phyloP scores from a whole-genome alignment of 2,797 vertebrate species.

The Alosa sapidissima region DNA sequence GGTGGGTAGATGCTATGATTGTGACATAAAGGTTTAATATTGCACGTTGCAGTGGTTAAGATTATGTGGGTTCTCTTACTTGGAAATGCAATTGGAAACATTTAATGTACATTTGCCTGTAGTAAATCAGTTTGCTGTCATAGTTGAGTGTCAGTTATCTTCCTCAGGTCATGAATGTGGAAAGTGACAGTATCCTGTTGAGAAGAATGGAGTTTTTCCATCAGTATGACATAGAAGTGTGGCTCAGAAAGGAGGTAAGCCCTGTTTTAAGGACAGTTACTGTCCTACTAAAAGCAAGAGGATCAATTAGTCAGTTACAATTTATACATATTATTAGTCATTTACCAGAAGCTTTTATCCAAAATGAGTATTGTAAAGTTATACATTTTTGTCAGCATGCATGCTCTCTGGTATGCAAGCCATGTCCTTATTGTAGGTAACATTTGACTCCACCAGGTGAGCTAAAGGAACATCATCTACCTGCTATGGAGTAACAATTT shows the following conservation, averaged over 20 bases:
- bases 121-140: neutral
- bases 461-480: neutral
- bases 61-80: neutral
- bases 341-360: neutral
- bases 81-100: neutral
- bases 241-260: slow-evolving; percentile 80
- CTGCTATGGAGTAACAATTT: neutral
- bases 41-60: neutral
- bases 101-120: neutral
- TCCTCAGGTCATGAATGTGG: slow-evolving; percentile 71
- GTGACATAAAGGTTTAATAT: neutral
- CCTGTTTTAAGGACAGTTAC: neutral
- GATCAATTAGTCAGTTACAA: neutral
- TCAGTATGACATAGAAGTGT: slow-evolving; percentile 73
- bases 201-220: slow-evolving; percentile 77
- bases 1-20: neutral
- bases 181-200: slow-evolving; percentile 70
- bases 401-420: neutral
- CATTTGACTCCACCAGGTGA: neutral
- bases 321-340: neutral
- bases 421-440: neutral
- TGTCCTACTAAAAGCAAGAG: neutral
- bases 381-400: neutral
- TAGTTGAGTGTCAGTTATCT: neutral
- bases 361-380: neutral